Base-by-base conservation (phyloP, 2,797 vertebrate species). In the Coracias cyanogaster region DNA sequence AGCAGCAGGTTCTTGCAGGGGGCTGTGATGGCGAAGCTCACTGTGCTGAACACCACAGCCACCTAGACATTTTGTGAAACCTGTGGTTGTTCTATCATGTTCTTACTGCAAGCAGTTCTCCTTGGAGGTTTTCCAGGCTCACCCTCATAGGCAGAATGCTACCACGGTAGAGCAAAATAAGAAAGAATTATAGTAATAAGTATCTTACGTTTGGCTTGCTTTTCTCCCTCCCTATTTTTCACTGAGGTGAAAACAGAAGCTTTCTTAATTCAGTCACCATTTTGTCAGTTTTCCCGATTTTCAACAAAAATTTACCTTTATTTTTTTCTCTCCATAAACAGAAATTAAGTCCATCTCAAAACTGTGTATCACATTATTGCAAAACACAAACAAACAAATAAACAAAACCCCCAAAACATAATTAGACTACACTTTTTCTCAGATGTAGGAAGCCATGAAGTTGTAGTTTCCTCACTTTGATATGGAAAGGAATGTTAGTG, bases 31-130 rank as follows among this genome's bases (percentile, higher is more conserved):
- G 51, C 12, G 4, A 82, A 71, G 45, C 15, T 55, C 1, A 4
- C 29, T 9, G 4, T n/a, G 65, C 0, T 4, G 22, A 74, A 39
- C 3, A 6, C 52, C 0, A 0, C 35, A 62, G 48, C 25, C 4
- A 4, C 33, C 54, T 15, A 9, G 28, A 21, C 43, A 15, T 2
- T 5, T 7, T 0, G 6, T 65, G 64, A n/a, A 39, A 72, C 37
- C 7, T 3, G 13, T 7, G 14, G 4, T 14, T 70, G 51, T 31
- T 52, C 9, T 41, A 33, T 24, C 45, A 15, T 6, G 1, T 10
- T 13, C 10, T 10, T 12, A 22, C 55, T 25, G 20, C 74, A 52
- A 3, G 15, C 78, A 37, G 22, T 9, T 29, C 31, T 26, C 31
- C 31, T 2, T 19, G 37, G 45, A 43, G 41, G 35, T 26, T 54